Base-by-base conservation (phyloP, 2,113 vertebrate genomes). In the Urocynchramus pylzowi region DNA sequence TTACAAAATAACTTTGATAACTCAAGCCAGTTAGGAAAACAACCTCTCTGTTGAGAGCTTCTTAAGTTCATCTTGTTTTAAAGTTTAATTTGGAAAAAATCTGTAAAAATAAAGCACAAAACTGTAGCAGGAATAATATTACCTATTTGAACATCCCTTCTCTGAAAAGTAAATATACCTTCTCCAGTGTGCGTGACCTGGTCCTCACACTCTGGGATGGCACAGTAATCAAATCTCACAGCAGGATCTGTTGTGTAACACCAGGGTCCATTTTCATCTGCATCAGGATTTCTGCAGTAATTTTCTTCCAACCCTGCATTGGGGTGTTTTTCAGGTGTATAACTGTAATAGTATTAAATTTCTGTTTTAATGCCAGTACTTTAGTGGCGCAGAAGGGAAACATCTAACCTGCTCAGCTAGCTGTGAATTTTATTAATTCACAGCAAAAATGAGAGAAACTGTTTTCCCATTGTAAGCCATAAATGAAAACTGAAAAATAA, bases 201-300 rank as follows among this genome's bases (percentile, higher is more conserved):
- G 59, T 97, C 96, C 89, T 98, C 98, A 56, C 99, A 99, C 20
- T 97, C 98, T 0, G 98, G 98, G 77, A 99, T 98, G 37, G 74
- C 91, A 64, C 99, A 99, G 97, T 98, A 99, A 94, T 99, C 99
- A 97, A 89, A 99, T 95, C 99, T 98, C 11, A 42, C 79, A 0
- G 63, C 19, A 0, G 98, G 70, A 84, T 99, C 98, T 2, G 97
- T 98, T 27, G 99, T 99, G 95, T 99, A 99, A 79, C 99, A 99
- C 99, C 99, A 99, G 41, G 99, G 99, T 87, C 97, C 98, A 0
- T 9, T 30, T 39, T 63, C 90, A 59, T 99, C 99, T 1, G 64
- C 96, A 97, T 99, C 99, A 2, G 99, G 99, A 87, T 99, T 99
- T 94, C 99, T 98, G 71, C 99, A 99, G 96, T 98, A 98, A 97